A percentile compares a stretch with the other conserved stretches of the same genome.
Evolutionary conservation across 2,888 invertebrate species (phyloP).

Genomic region (Eupithecia dodoneata): DNA sequence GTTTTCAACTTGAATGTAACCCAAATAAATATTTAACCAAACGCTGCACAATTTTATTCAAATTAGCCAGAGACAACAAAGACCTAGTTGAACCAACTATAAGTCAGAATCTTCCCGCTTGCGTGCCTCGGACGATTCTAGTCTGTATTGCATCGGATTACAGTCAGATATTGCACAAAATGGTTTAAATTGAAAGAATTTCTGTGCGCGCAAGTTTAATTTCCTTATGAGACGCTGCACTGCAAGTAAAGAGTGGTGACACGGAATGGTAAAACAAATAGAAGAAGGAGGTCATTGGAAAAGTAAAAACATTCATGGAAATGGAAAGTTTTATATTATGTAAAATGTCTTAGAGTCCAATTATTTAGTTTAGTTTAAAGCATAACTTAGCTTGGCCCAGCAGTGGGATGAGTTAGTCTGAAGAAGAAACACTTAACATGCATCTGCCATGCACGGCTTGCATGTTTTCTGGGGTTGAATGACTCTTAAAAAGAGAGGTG

Average conservation of each 20-base stretch:
- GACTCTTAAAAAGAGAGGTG: background rate
- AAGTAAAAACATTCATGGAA: background rate
- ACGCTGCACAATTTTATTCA: slow-evolving; percentile 56
- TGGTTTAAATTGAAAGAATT: slow-evolving; percentile 63
- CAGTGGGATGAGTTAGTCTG: background rate
- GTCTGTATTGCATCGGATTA: slow-evolving; percentile 47
- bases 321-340: background rate
- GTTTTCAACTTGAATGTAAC: background rate
- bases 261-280: slow-evolving; percentile 41
- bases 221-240: slow-evolving; percentile 54
- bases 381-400: background rate
- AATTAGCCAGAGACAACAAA: slow-evolving; percentile 66
- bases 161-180: slow-evolving; percentile 54
- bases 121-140: slow-evolving; percentile 40
- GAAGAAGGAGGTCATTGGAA: background rate
- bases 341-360: background rate
- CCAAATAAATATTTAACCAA: slow-evolving; percentile 5
- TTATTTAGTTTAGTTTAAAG: background rate
- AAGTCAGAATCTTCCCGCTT: slow-evolving; percentile 58
- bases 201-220: slow-evolving; percentile 61
- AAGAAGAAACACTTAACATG: background rate
- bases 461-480: background rate
- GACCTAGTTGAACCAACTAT: slow-evolving; percentile 65
- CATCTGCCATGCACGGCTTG: background rate
- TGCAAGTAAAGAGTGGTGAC: slow-evolving; percentile 42